A percentile compares a stretch with the other conserved stretches of the same genome.
phyloP scores from a whole-genome alignment of 2,797 vertebrate species.

The Sciurus vulgaris region DNA sequence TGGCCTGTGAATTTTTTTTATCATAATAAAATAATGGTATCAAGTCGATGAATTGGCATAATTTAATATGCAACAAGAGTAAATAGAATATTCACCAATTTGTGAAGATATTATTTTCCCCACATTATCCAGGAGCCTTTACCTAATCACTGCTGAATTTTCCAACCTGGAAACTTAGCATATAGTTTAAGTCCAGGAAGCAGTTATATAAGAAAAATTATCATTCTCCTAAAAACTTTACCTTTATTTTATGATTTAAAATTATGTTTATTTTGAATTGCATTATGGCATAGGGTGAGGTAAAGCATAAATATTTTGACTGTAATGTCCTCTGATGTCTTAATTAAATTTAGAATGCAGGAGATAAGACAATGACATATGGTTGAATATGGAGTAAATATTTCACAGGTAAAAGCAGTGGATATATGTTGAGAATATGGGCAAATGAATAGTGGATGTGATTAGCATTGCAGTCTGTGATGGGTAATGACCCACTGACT shows the following conservation, averaged over 20 bases:
- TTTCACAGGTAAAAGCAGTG: background rate
- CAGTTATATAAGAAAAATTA: background rate
- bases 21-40: background rate
- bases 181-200: background rate
- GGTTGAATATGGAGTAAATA: background rate
- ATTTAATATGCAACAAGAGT: background rate
- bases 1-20: background rate
- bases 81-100: background rate
- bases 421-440: background rate
- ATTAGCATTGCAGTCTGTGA: background rate
- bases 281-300: background rate
- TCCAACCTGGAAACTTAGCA: background rate
- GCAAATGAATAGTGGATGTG: background rate
- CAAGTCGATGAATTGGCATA: background rate
- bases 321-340: background rate
- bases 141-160: background rate
- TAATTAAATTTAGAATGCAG: background rate
- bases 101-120: background rate
- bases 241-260: constrained; percentile 27
- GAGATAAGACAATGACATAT: background rate
- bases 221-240: background rate
- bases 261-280: background rate
- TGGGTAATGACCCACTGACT: background rate
- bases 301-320: background rate
- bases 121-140: background rate